These are phyloP conservation scores for Astropecten irregularis DNA, from an alignment of 53 echinoderm and acorn worm species.

Conservation along the genomic window DNA sequence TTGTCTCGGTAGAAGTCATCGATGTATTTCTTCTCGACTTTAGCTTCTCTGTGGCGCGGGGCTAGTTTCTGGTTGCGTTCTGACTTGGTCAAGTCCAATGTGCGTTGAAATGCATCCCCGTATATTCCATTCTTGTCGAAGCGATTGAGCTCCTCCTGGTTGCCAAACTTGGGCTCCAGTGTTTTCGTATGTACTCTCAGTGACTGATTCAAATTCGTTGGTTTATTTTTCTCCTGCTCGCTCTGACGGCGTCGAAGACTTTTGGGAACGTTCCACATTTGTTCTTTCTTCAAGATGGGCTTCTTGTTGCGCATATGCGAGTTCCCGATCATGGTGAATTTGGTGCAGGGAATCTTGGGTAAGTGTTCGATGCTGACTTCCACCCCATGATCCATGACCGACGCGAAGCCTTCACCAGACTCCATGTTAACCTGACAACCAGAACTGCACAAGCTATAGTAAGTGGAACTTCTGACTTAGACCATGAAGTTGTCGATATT, in stretches of 20 bases:
- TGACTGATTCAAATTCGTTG: neutral
- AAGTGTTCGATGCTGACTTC: constrained; percentile 26
- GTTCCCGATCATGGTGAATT: constrained; percentile 71
- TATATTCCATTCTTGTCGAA: constrained; percentile 41
- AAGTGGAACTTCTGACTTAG: no score
- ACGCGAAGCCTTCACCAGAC: constrained; percentile 19
- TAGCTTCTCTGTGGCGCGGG: neutral
- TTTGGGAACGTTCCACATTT: constrained; percentile 55
- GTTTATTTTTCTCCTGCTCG: neutral
- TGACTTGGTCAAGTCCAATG: neutral
- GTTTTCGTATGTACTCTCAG: neutral
- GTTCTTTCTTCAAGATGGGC: constrained; percentile 15
- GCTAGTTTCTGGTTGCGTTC: neutral
- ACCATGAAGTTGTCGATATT: no score
- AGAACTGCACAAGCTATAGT: no score
- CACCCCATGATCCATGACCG: constrained; percentile 55
- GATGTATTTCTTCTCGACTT: constrained; percentile 46
- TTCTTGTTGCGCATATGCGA: constrained; percentile 68
- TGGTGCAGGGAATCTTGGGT: constrained; percentile 61
- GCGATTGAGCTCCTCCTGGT: constrained; percentile 32
- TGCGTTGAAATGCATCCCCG: constrained; percentile 31
- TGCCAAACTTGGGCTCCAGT: constrained; percentile 11
- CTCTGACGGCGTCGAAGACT: neutral
- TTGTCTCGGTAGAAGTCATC: constrained; percentile 50
- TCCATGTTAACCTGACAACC: neutral